A percentile compares a stretch with the other conserved stretches of the same genome.
phyloP scores from a whole-genome alignment of 92 coral and sea anemone genomes.

The Diadumene lineata region DNA sequence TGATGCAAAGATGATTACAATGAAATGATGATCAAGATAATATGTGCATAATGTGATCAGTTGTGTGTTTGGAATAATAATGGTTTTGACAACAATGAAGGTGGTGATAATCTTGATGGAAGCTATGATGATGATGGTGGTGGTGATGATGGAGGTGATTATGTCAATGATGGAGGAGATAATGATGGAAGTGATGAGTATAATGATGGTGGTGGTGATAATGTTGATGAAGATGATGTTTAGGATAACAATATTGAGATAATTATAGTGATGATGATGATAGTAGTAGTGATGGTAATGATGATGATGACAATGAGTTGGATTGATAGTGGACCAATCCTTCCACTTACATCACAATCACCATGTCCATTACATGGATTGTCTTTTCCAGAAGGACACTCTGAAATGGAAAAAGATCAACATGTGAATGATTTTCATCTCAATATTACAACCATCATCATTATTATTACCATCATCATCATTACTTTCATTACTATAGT shows the following conservation, averaged over 20 bases:
- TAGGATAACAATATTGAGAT: too few relatives aligned
- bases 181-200: neutral
- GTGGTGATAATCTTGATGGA: neutral
- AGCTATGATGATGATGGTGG: neutral
- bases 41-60: too few relatives aligned
- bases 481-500: neutral
- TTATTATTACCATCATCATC: neutral
- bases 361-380: constrained; percentile 84
- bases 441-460: neutral
- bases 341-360: constrained; percentile 67
- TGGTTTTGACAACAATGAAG: neutral
- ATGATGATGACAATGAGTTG: too few relatives aligned
- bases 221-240: too few relatives aligned
- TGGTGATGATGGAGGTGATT: neutral
- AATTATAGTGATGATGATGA: neutral
- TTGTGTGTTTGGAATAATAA: too few relatives aligned
- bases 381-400: constrained; percentile 82
- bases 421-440: neutral
- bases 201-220: too few relatives aligned
- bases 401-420: constrained; percentile 40
- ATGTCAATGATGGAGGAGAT: neutral
- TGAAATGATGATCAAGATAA: neutral
- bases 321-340: too few relatives aligned
- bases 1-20: neutral
- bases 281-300: neutral